Percentiles rank a stretch among this genome's conserved stretches.
These are phyloP conservation scores for Hecatera dysodea DNA, from an alignment of 2,888 invertebrate species.

Conservation along the genomic window DNA sequence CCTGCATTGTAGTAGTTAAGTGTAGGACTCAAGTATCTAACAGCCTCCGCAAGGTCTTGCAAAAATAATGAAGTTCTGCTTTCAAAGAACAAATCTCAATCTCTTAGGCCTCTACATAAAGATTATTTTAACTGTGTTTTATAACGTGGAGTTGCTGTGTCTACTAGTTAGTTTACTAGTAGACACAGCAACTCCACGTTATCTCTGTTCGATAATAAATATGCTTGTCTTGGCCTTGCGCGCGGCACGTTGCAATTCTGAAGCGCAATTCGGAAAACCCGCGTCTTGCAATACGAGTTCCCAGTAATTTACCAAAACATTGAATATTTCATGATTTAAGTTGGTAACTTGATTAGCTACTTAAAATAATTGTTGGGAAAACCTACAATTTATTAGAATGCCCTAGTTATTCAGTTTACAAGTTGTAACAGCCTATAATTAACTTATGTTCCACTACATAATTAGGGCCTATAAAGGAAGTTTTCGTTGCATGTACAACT, in stretches of 20 bases:
- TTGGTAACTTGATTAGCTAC: constrained; percentile 53
- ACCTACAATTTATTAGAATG: constrained; percentile 49
- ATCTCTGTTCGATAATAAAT: constrained; percentile 61
- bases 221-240: constrained; percentile 74
- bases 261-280: constrained; percentile 86
- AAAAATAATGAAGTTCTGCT: not conserved
- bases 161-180: not conserved
- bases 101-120: too few species aligned
- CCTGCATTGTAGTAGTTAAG: constrained; percentile 26
- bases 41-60: not conserved
- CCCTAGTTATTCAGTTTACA: constrained; percentile 30
- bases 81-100: not conserved
- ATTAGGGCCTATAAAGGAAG: constrained; percentile 33
- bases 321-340: constrained; percentile 59
- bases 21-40: constrained; percentile 10
- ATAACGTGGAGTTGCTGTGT: too few species aligned
- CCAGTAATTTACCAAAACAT: constrained; percentile 71
- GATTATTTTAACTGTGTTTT: too few species aligned
- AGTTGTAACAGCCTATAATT: constrained; percentile 20
- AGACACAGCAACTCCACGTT: constrained; percentile 32
- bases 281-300: constrained; percentile 79
- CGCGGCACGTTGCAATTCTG: constrained; percentile 79
- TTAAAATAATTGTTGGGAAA: constrained; percentile 53
- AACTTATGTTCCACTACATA: constrained; percentile 26
- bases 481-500: constrained; percentile 20